Evolutionary conservation across 2,888 invertebrate genomes (phyloP), one percentile per base, ranked within the genome.

Genomic region (Lepetodrilus schrolli): DNA sequence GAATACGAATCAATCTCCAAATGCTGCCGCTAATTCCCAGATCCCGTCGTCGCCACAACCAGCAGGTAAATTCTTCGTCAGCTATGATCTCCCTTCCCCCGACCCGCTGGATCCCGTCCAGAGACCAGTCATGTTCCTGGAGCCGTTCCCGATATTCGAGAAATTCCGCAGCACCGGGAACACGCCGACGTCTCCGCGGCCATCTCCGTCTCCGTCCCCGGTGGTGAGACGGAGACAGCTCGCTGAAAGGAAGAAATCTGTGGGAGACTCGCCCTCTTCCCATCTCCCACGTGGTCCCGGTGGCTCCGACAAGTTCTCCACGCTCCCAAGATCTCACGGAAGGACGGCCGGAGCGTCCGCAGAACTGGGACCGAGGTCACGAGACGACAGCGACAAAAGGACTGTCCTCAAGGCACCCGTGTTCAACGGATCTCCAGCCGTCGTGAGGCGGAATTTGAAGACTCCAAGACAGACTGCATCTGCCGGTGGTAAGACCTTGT

Each of bases 391-490:
- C 30, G 26, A 26, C 30, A n/a, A n/a, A n/a, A 7, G 58, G 34
- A 3, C 30, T 26, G 58, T 26, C 8, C 30, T 34, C 8, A 58
- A 58, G 34, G 34, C 58, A 10, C 58, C 58, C 1, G 58, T 58
- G 58, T 58, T 58, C n/a, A 47, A 38, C 26, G 43, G 47, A 5
- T 68, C 68, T 47, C 68, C 68, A 26, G 38, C 47, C 5, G 23
- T 47, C 1, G 23, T 26, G 13, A 68, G 34, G 13, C 23, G 58
- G 17, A 58, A 58, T 58, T 7, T 58, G 17, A 58, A 30, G 47
- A 68, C 23, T 37, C 72, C 74, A 30, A 49, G 50, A n/a, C 74
- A 72, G 23, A 49, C 36, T 10, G 23, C 48, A 20, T 65, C 26
- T 38, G 30, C 37, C n/a, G 48, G 71, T 7, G 43, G 34, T 10